Base-by-base conservation (phyloP, 2,113 vertebrate genomes). In the Astatotilapia flaviijosephi region DNA sequence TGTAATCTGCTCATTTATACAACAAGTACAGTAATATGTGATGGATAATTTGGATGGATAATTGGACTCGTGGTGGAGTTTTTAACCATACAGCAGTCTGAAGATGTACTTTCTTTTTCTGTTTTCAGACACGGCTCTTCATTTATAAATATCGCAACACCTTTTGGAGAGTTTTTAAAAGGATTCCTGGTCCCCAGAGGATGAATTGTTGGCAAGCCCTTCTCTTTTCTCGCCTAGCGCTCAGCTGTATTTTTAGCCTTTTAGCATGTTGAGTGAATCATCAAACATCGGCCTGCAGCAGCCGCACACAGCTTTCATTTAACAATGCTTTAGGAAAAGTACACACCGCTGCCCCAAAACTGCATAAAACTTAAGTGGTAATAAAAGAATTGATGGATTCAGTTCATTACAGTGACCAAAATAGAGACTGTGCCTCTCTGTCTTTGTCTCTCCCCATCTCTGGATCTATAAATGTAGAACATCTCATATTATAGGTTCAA, bases 401-500 rank as follows among this genome's bases (percentile, higher is more conserved):
- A 70, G 70, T 65, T 83, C 26, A 84, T 89, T 56, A 70, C 14
- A 17, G 31, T 58, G 75, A 83, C 86, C 7, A 58, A 49, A 88
- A 88, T 81, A 89, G 56, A 87, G 54, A 2, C 8, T 10, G 17
- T 70, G n/a, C 26, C 70, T 53, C 83, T 82, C 56, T 3, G 17
- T 65, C 55, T 53, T 15, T 35, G 40, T 73, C 68, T 28, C 68
- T 73, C 5, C 85, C 86, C 60, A 51, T 84, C 79, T 80, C 53
- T 31, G 45, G 53, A 70, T 90, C 82, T 58, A 28, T 45, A 87
- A 92, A 87, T 88, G 79, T 83, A 82, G 75, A 81, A 58, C 80
- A 83, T 87, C 51, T 89, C 55, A 23, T 33, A 68, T 87, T 42
- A 75, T 80, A 84, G 84, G 87, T 88, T 93, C 88, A 84, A 86